phyloP scores from a whole-genome alignment of 2,113 vertebrate species.

The Brienomyrus brachyistius region DNA sequence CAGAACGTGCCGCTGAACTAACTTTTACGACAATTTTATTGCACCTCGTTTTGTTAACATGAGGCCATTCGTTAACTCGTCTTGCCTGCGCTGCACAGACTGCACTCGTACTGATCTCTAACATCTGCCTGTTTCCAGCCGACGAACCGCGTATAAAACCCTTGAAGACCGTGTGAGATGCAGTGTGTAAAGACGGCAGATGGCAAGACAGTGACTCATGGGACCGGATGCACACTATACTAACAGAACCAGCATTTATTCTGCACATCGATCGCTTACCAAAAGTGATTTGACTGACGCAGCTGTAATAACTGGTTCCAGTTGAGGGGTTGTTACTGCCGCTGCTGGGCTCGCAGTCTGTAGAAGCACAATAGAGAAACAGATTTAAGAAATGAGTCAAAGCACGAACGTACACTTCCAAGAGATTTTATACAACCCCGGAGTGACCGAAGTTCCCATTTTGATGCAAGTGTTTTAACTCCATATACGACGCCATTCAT shows the following conservation, averaged over 20 bases:
- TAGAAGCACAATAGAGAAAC: conserved; percentile 12
- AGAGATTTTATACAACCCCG: background rate
- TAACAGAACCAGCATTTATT: background rate
- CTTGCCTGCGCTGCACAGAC: background rate
- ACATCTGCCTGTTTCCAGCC: background rate
- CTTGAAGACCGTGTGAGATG: background rate
- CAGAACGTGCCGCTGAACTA: background rate
- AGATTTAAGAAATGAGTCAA: background rate
- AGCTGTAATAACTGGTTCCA: conserved; percentile 71
- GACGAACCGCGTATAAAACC: background rate
- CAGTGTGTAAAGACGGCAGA: background rate
- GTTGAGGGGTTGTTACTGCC: conserved; percentile 67
- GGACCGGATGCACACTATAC: background rate
- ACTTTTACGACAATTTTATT: background rate
- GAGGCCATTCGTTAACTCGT: background rate
- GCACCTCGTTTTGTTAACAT: background rate
- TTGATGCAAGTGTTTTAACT: background rate
- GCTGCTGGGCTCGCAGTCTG: conserved; percentile 67
- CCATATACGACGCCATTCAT: background rate
- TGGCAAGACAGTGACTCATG: background rate
- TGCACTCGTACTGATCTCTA: background rate
- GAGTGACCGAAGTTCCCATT: background rate
- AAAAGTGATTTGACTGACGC: conserved; percentile 78
- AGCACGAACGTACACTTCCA: background rate
- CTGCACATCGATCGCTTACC: conserved; percentile 54